Percentiles rank a stretch among this genome's conserved stretches.
These are phyloP conservation scores for Taphrorychus bicolor DNA, from an alignment of 2,888 invertebrate genomes.

Conservation along the genomic window DNA sequence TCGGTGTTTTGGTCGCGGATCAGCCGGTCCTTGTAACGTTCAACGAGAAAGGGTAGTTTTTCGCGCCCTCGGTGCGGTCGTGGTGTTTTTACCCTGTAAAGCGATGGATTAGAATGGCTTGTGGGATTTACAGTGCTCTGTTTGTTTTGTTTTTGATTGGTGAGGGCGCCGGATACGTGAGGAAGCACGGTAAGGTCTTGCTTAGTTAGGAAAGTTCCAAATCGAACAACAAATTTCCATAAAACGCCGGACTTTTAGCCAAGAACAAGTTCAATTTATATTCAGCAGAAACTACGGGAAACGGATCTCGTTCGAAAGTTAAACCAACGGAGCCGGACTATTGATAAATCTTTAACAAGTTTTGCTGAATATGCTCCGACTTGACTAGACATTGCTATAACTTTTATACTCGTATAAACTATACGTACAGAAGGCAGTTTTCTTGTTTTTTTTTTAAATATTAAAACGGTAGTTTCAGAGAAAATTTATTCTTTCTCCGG, in stretches of 20 bases:
- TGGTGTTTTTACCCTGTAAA: neutral
- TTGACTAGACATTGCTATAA: neutral
- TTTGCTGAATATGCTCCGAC: slow-evolving; percentile 21
- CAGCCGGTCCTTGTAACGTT: slow-evolving; percentile 15
- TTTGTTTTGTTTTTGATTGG: slow-evolving; percentile 11
- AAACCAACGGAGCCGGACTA: slow-evolving; percentile 28
- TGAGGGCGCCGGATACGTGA: neutral
- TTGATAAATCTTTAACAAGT: slow-evolving; percentile 38
- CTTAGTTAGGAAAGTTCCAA: too few relatives aligned
- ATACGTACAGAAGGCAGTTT: slow-evolving; percentile 2
- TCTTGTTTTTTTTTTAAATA: too few relatives aligned
- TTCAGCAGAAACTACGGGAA: slow-evolving; percentile 21
- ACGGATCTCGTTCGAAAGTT: slow-evolving; percentile 24
- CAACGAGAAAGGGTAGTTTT: neutral
- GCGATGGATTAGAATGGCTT: neutral
- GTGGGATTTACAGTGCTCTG: slow-evolving; percentile 5
- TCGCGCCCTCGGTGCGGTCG: neutral
- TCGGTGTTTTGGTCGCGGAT: slow-evolving; percentile 7
- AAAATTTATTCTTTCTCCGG: too few relatives aligned
- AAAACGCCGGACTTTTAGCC: slow-evolving; percentile 22
- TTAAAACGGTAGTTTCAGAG: too few relatives aligned
- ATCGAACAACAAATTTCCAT: slow-evolving; percentile 15
- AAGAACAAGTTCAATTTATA: slow-evolving; percentile 9
- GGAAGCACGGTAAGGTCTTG: slow-evolving; percentile 24
- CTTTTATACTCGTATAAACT: slow-evolving; percentile 18